Evolutionary conservation across 2,113 vertebrate species (phyloP).

Genomic region (Trichomycterus rosablanca): DNA sequence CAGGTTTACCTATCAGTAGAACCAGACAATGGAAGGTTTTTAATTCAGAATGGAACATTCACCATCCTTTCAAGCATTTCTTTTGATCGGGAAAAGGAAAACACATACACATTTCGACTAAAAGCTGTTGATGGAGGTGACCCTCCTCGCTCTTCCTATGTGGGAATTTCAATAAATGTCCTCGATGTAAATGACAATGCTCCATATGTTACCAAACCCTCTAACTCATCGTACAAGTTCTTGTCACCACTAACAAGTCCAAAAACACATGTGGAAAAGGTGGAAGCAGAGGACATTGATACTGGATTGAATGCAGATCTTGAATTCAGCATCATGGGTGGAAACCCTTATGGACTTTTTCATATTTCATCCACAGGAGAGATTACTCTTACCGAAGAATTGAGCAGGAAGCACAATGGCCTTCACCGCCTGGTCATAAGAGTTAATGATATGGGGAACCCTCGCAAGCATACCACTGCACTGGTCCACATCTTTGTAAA

Average conservation of each 20-base stretch:
- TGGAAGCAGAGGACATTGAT: slow-evolving; percentile 92
- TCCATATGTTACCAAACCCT: slow-evolving; percentile 87
- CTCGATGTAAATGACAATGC: slow-evolving; percentile 96
- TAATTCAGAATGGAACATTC: slow-evolving; percentile 93
- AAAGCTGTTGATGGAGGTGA: slow-evolving; percentile 87
- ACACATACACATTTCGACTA: slow-evolving; percentile 91
- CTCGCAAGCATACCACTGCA: slow-evolving; percentile 81
- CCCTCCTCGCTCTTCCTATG: slow-evolving; percentile 87
- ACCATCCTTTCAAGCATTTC: slow-evolving; percentile 95
- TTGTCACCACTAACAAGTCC: slow-evolving; percentile 76
- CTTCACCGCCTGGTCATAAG: slow-evolving; percentile 89
- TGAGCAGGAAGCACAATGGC: slow-evolving; percentile 85
- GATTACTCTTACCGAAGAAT: slow-evolving; percentile 85
- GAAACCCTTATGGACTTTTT: slow-evolving; percentile 91
- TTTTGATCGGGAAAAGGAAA: slow-evolving; percentile 93
- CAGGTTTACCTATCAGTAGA: slow-evolving; percentile 82
- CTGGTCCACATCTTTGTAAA: slow-evolving; percentile 95
- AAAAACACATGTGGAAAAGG: slow-evolving; percentile 81
- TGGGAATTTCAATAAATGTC: slow-evolving; percentile 93
- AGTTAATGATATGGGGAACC: slow-evolving; percentile 88
- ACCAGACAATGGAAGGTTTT: slow-evolving; percentile 91
- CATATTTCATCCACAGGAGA: slow-evolving; percentile 83
- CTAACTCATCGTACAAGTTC: slow-evolving; percentile 88
- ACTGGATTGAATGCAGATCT: slow-evolving; percentile 83
- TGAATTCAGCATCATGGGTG: slow-evolving; percentile 81